Base-by-base conservation (phyloP, 2,113 vertebrate species). In the Atlantisia rogersi region DNA sequence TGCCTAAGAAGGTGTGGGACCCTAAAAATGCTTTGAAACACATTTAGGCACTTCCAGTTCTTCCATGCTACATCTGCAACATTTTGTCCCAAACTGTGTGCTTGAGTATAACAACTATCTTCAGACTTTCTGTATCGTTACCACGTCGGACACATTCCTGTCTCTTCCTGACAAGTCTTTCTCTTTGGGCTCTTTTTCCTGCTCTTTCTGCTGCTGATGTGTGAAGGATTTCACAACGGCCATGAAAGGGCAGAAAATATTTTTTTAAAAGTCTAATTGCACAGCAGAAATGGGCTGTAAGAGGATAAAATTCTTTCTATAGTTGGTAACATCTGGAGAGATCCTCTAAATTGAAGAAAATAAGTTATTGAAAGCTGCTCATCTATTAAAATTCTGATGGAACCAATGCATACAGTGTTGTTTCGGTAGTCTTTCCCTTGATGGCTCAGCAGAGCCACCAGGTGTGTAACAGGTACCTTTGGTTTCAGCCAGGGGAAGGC, bases 141-240 rank as follows among this genome's bases (percentile, higher is more conserved):
- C 12, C 4, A 4, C 11, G n/a, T 46, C 0, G 0, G 31, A 71
- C 5, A 63, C 39, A 40, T 9, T 74, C 7, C 31, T 28, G 12
- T 40, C 13, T 46, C 25, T 63, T 44, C 29, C 50, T 44, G 56
- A 42, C 13, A 84, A 85, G 31, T 3, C 42, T 44, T 86, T 56
- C 9, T 58, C 15, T 37, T 28, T 53, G n/a, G 31, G 19, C 14
- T 81, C 3, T 52, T 91, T 62, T 12, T 86, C 31, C 32, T 74
- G 19, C 17, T 90, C 22, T 56, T 78, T 56, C 70, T 79, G 9
- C 39, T 58, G 19, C 16, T 83, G 59, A 26, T 29, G 5, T 29
- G 40, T 15, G 40, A 82, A 58, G 25, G 31, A 12, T 67, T 88
- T 73, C 55, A 80, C 29, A 81, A 77, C 70, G 48, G 4, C 8